These are phyloP conservation scores for Sarotherodon lohbergeri DNA, from an alignment of 2,113 vertebrate genomes.

Conservation along the genomic window DNA sequence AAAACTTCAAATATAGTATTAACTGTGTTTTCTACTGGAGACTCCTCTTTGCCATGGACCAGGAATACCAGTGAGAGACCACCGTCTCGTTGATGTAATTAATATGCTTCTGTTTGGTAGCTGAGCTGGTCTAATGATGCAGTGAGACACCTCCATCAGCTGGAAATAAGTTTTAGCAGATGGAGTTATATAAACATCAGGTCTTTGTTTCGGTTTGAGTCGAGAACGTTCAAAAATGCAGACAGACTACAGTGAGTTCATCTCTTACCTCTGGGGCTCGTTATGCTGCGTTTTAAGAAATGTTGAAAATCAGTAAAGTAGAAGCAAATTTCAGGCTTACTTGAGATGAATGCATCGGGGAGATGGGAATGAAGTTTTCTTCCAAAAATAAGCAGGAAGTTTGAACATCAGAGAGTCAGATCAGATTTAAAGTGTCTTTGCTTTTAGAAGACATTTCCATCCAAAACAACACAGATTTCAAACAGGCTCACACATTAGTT, in stretches of 20 bases:
- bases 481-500: background rate
- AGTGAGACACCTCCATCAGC: background rate
- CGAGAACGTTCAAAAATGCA: rapidly evolving
- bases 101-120: background rate
- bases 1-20: too few relatives aligned
- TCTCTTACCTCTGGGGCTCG: background rate
- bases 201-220: background rate
- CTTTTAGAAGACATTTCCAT: background rate
- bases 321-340: background rate
- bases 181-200: background rate
- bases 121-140: background rate
- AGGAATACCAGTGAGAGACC: background rate
- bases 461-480: background rate
- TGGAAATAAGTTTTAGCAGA: background rate
- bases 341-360: background rate
- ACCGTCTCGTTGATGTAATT: background rate
- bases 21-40: background rate
- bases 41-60: background rate
- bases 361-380: background rate
- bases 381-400: background rate
- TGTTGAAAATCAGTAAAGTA: background rate
- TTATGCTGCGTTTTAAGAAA: background rate
- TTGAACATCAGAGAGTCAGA: background rate
- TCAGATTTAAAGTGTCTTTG: background rate
- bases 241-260: background rate